Percentiles rank a stretch among this genome's conserved stretches.
phyloP scores from a whole-genome alignment of 2,888 invertebrate species.

The Formica aserva region DNA sequence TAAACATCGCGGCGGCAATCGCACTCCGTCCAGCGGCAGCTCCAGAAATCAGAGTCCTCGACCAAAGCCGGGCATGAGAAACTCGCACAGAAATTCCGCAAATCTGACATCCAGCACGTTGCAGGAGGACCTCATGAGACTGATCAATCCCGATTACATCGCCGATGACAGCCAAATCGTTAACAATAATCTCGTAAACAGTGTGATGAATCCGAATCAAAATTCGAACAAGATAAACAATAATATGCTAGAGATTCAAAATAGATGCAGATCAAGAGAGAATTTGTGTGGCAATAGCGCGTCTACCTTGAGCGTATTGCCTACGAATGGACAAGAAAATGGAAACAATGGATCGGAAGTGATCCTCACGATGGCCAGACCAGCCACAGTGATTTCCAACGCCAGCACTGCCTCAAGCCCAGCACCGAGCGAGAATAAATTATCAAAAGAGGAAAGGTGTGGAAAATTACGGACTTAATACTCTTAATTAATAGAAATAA shows the following conservation, averaged over 20 bases:
- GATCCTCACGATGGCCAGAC: constrained; percentile 89
- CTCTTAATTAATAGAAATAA: neutral
- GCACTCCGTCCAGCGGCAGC: constrained; percentile 86
- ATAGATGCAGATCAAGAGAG: constrained; percentile 85
- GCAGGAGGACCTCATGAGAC: constrained; percentile 94
- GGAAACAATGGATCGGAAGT: constrained; percentile 86
- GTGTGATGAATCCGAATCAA: constrained; percentile 70
- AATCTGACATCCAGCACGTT: constrained; percentile 89
- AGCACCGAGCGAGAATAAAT: constrained; percentile 87
- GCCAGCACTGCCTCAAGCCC: constrained; percentile 88
- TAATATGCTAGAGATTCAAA: constrained; percentile 83
- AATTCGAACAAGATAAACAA: constrained; percentile 78
- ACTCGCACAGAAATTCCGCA: constrained; percentile 88
- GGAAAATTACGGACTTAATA: neutral
- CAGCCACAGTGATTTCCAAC: constrained; percentile 89
- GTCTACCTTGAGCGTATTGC: constrained; percentile 82
- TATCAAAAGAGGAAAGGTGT: constrained; percentile 87
- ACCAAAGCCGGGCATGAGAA: constrained; percentile 88
- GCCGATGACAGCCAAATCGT: constrained; percentile 81
- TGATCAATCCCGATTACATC: constrained; percentile 92
- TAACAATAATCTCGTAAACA: constrained; percentile 78
- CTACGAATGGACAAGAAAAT: constrained; percentile 82
- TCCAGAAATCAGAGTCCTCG: constrained; percentile 89
- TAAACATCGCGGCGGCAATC: constrained; percentile 85
- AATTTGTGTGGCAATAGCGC: constrained; percentile 84